Base-by-base conservation (phyloP, 2,797 vertebrate genomes). In the Danio kyathit region DNA sequence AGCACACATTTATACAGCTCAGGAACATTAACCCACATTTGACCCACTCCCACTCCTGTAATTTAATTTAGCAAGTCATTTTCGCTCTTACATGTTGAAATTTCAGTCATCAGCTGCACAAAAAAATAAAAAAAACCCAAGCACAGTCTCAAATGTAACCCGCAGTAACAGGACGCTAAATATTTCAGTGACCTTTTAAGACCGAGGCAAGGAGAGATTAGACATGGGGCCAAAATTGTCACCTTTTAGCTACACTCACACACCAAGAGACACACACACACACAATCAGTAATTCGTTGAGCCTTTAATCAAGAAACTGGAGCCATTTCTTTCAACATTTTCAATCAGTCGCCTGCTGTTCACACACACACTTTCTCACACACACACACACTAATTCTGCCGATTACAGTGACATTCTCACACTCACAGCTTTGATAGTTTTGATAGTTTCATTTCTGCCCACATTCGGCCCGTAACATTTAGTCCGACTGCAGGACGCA, bases 121-220 rank as follows among this genome's bases (percentile, higher is more conserved):
- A 90, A 84, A n/a, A n/a, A n/a, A n/a, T n/a, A n/a, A n/a, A 29
- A 29, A 29, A 29, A 92, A 87, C 84, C 59, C 86, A 90, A 89
- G 84, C 84, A 79, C 80, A 81, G n/a, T 72, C 48, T 83, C 59
- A 79, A 82, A 85, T 90, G 87, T 83, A 86, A 83, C 81, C 89
- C 70, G 57, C 86, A 66, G 88, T 90, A 91, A 87, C 89, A 90
- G 87, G 67, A 85, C 83, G 84, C 90, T 91, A 91, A 91, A 93
- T 92, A 88, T 91, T 65, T 76, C 84, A 57, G 56, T 91, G 91
- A 92, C 90, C 91, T 92, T 92, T 91, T 38, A 81, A 74, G 66
- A 80, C 41, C 16, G 70, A 81, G 88, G 85, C 81, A 86, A 84
- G 54, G 57, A 12, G 41, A 73, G 69, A 66, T 74, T 57, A 80